These are phyloP conservation scores for Ochotona princeps DNA, from an alignment of 2,113 vertebrate species.

Conservation along the genomic window DNA sequence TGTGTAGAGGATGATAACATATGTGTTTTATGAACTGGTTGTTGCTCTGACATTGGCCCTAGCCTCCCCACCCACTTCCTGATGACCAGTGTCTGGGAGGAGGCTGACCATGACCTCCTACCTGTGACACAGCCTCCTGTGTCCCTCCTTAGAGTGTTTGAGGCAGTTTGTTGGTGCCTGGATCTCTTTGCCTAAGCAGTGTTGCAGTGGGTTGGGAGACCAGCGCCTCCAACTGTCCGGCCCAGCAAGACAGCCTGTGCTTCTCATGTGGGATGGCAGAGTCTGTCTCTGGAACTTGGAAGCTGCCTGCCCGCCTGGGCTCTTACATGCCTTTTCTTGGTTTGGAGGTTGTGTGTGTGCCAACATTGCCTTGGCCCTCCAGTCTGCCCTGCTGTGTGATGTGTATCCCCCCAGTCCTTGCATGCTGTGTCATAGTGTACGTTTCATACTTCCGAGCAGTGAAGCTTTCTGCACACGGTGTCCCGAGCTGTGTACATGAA, in stretches of 20 bases:
- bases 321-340: slow-evolving; percentile 38
- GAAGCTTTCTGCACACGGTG: slow-evolving; percentile 82
- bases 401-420: slow-evolving; percentile 48
- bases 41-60: not conserved
- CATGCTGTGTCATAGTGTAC: slow-evolving; percentile 84
- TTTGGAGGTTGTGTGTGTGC: slow-evolving; percentile 23
- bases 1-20: not conserved
- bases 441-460: slow-evolving; percentile 67
- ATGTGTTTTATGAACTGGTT: not conserved
- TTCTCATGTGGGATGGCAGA: not conserved
- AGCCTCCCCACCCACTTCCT: not conserved
- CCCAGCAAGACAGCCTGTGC: too few relatives aligned
- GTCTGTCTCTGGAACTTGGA: not conserved
- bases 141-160: not conserved
- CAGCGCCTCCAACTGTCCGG: not conserved
- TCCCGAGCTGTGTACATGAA: slow-evolving; percentile 84
- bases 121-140: not conserved
- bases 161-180: not conserved
- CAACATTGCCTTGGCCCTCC: slow-evolving; percentile 40
- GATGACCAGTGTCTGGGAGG: not conserved
- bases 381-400: slow-evolving; percentile 43
- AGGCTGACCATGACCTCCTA: not conserved
- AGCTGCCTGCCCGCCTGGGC: slow-evolving; percentile 46
- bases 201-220: not conserved
- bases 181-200: not conserved